Base-by-base conservation (phyloP, 1,140 invertebrate species). In the Caenorhabditis inopinata region DNA sequence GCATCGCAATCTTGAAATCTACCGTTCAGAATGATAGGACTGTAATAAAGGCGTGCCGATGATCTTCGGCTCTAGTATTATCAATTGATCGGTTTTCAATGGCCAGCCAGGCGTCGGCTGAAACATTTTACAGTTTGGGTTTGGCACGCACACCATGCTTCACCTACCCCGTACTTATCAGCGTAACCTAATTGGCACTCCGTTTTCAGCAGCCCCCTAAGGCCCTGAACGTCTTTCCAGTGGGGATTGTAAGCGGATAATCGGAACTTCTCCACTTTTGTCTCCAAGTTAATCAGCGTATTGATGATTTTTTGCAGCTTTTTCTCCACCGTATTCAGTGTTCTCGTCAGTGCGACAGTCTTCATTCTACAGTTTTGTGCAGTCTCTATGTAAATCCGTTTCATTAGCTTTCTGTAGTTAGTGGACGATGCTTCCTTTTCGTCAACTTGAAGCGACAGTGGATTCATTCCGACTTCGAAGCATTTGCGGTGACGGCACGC, bases 81-180 rank as follows among this genome's bases (percentile, higher is more conserved):
- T 47, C 16, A 47, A 4, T 23, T 51, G 48, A 23, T 51, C 11
- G 1, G 4, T 51, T 51, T 23, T 32, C 4, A 78, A 53, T 1
- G 76, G 76, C 76, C 76, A 78, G 6, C 38, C 23, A 2, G n/a
- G n/a, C 76, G 68, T 78, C 7, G 76, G 76, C 76, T 78, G 53
- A 42, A 68, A 68, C 1, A 27, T 75, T 3, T 3, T 25, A 9
- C 12, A n/a, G 58, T 9, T 27, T 16, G 21, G 29, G 29, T 7
- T 25, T 7, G 7, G 29, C 9, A 6, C 18, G 11, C 11, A 29
- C 5, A 68, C 9, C 16, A 23, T 29, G 5, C 16, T 1, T 1
- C 18, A 14, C 76, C 46, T 3, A 62, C 76, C 38, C 29, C 76
- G n/a, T 23, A 58, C 46, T 25, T 18, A 78, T 78, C 76, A 2